Base-by-base conservation (phyloP, 1,140 invertebrate genomes). In the Hyles vespertilio region DNA sequence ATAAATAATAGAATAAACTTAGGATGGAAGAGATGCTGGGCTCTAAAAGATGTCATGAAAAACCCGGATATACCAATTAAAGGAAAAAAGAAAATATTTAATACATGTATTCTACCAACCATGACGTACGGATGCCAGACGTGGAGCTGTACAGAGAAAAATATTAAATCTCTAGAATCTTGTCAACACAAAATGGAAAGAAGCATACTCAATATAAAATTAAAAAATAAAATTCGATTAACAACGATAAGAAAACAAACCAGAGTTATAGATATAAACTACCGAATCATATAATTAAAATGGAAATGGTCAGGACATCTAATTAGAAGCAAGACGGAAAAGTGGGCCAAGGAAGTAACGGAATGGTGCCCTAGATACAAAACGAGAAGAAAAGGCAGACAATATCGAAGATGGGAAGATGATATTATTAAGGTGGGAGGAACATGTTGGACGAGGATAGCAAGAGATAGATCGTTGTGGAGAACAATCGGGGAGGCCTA, bases 131-230 rank as follows among this genome's bases (percentile, higher is more conserved):
- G 60, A 32, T 45, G 52, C 9, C 43, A 54, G 32, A 54, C 49
- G 33, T 9, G 6, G 32, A 33, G 46, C 45, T 10, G 53, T 43
- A 60, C 58, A 10, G 46, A 55, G 5, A 45, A 60, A 43, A 54
- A 60, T 45, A 43, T 60, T 5, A 34, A 11, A 11, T 44, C 22
- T 44, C 11, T 60, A 49, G 46, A 54, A n/a, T 50, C 58, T 32
- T 69, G 63, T 22, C 63, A 65, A 59, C 63, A 63, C 32, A 58
- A 32, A n/a, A 62, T 62, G 48, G 63, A 69, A 59, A 49, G 58
- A 50, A 63, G 59, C 53, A 61, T 62, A 10, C 54, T 67, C 7
- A 59, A 34, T 10, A 12, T 58, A n/a, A 61, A 58, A 52, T 12
- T 61, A 52, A 43, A 50, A 53, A 50, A 68, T 40, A 61, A 54